Base-by-base conservation (phyloP, 2,888 invertebrate genomes). In the Pimpla rufipes region DNA sequence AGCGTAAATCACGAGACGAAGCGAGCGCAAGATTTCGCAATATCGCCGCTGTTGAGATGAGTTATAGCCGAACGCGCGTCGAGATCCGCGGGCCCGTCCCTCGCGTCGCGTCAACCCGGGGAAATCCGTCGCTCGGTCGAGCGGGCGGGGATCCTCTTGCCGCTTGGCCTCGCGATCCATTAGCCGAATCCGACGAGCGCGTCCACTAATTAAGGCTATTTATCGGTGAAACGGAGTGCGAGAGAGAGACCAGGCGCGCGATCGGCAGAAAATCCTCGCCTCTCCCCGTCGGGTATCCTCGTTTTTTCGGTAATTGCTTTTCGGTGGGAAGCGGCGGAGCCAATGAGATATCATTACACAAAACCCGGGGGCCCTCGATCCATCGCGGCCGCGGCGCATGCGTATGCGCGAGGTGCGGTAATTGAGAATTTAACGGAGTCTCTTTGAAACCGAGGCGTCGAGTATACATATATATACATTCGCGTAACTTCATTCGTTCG, bases 141-240 rank as follows among this genome's bases (percentile, higher is more conserved):
- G 45, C 59, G 21, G 37, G 40, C 29, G 29, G 35, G 57, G 21
- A 21, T 40, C 40, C n/a, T 37, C 40, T 55, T 62, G 21, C 78
- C 88, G 79, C 87, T 88, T 80, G 86, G 79, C 88, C 87, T 89
- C 89, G 90, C 91, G 90, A 90, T 90, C 91, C 90, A 91, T 92
- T 92, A 91, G 89, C 88, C 87, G 86, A 88, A 89, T 88, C 90
- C 89, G 90, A 90, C 89, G 90, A 90, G 87, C 90, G 88, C 68
- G 79, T 88, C 87, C 87, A 85, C 90, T 92, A 91, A 92, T 91
- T 91, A 91, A 90, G 90, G 91, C 90, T 91, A 92, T 91, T 91
- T 91, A 91, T 91, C 88, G 89, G 86, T 29, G 81, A 89, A 88
- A 89, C 87, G 87, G 83, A 78, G 86, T 77, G n/a, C n/a, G n/a